phyloP scores from a whole-genome alignment of 2,113 vertebrate genomes.

The Climacteris rufus region DNA sequence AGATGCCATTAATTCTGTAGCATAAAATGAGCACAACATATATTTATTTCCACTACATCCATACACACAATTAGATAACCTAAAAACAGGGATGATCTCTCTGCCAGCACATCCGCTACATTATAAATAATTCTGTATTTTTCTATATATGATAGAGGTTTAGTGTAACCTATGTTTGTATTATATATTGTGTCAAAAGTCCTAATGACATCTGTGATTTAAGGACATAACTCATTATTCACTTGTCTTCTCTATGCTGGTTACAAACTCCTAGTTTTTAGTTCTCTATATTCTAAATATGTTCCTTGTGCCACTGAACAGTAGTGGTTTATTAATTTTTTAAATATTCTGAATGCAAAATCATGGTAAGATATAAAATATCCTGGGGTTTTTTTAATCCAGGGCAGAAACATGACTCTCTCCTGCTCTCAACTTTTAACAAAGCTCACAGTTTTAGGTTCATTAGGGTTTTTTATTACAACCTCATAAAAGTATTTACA shows the following conservation, averaged over 20 bases:
- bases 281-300: neutral
- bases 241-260: neutral
- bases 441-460: neutral
- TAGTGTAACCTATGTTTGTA: accelerated
- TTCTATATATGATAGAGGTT: accelerated
- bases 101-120: accelerated
- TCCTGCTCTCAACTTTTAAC: neutral
- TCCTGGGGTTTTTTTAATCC: neutral
- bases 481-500: neutral
- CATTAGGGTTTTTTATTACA: neutral
- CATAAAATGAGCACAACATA: accelerated
- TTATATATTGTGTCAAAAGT: neutral
- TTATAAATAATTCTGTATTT: accelerated
- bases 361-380: neutral
- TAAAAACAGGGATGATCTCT: neutral
- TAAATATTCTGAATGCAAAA: neutral
- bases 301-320: neutral
- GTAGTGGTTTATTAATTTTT: neutral
- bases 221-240: neutral
- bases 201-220: neutral
- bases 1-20: neutral
- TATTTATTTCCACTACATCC: accelerated
- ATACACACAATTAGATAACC: accelerated
- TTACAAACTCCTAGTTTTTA: neutral
- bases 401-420: neutral